These are phyloP conservation scores for Leucophenga maculata DNA, from an alignment of 2,888 invertebrate genomes.

Conservation along the genomic window DNA sequence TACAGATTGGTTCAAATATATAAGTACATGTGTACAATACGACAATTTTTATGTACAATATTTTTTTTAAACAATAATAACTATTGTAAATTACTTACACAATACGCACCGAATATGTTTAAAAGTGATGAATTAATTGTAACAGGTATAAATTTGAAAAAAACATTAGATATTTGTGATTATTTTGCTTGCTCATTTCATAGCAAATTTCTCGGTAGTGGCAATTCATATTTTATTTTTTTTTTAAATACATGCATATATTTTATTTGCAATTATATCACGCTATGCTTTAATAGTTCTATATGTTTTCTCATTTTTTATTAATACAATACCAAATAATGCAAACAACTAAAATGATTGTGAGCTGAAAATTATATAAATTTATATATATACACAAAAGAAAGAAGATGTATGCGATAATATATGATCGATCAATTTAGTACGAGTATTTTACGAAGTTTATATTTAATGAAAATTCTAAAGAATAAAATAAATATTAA, in stretches of 20 bases:
- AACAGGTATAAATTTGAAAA: neutral
- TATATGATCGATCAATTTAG: constrained; percentile 43
- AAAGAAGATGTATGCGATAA: constrained; percentile 32
- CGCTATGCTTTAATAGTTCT: constrained; percentile 4
- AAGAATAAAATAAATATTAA: constrained; percentile 38
- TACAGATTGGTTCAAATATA: too few species aligned
- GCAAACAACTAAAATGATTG: constrained; percentile 37
- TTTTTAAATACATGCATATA: constrained; percentile 1
- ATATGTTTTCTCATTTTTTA: constrained; percentile 26
- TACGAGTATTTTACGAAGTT: constrained; percentile 48
- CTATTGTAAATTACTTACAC: neutral
- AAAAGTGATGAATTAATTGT: too few species aligned
- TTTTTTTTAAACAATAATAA: neutral
- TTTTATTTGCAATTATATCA: neutral
- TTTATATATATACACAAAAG: constrained; percentile 16
- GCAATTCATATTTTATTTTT: constrained; percentile 5
- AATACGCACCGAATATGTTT: too few species aligned
- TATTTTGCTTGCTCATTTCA: neutral
- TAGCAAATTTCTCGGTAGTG: neutral
- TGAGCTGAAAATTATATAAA: constrained; percentile 41
- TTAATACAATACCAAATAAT: constrained; percentile 26
- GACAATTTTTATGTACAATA: too few species aligned
- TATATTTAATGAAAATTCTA: constrained; percentile 48
- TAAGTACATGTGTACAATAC: too few species aligned
- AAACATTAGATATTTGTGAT: neutral